Percentiles rank a stretch among this genome's conserved stretches.
These are phyloP conservation scores for Pedicia rivosa DNA, from an alignment of 2,888 invertebrate species.

Conservation along the genomic window DNA sequence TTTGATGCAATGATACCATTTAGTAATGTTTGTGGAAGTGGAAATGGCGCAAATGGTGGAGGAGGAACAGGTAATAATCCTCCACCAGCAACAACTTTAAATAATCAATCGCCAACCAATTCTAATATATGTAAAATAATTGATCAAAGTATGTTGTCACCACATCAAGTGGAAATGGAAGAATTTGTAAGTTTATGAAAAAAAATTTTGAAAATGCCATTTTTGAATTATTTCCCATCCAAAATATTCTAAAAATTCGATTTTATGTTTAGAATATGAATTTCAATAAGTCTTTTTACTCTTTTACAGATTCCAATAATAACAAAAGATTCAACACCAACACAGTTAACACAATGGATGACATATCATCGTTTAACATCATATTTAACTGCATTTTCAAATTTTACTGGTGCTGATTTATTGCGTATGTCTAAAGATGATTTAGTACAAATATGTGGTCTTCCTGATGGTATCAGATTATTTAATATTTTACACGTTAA, in stretches of 20 bases:
- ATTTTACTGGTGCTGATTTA: slow-evolving; percentile 80
- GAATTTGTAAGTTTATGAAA: slow-evolving; percentile 21
- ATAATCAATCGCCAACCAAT: slow-evolving; percentile 31
- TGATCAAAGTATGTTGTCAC: slow-evolving; percentile 29
- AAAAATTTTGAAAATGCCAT: neutral
- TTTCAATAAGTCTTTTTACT: neutral
- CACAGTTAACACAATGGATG: slow-evolving; percentile 68
- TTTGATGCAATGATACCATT: slow-evolving; percentile 28
- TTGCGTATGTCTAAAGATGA: slow-evolving; percentile 77
- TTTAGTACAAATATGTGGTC: slow-evolving; percentile 83
- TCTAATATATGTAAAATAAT: slow-evolving; percentile 28
- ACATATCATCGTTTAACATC: slow-evolving; percentile 59
- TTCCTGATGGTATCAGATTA: slow-evolving; percentile 85
- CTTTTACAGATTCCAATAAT: slow-evolving; percentile 2
- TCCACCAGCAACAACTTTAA: slow-evolving; percentile 10
- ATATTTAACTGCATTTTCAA: slow-evolving; percentile 60
- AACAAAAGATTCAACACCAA: slow-evolving; percentile 47
- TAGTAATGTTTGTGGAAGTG: slow-evolving; percentile 17
- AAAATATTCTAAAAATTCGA: too few species aligned
- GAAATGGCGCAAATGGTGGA: neutral
- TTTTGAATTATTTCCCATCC: too few species aligned
- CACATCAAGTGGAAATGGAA: slow-evolving; percentile 26
- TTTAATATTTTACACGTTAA: slow-evolving; percentile 79
- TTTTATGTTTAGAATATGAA: neutral
- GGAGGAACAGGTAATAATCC: slow-evolving; percentile 6